Evolutionary conservation across 2,797 vertebrate genomes (phyloP).

Genomic region (Gymnopithys bicolor): DNA sequence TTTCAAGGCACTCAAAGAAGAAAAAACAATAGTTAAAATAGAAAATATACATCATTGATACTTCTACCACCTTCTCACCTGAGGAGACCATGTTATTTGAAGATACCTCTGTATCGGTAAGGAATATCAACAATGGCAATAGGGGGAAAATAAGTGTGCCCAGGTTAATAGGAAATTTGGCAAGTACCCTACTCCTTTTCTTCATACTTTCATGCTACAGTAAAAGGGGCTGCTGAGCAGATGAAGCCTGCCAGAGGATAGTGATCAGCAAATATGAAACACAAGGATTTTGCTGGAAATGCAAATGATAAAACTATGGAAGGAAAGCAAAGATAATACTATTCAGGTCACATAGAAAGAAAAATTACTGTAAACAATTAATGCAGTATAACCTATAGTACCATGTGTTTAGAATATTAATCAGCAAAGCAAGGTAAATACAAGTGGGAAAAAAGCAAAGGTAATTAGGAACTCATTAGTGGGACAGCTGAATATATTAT

Average conservation of each 20-base stretch:
- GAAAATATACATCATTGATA: background rate
- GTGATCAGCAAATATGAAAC: background rate
- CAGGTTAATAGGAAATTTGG: background rate
- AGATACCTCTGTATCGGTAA: background rate
- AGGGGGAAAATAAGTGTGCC: background rate
- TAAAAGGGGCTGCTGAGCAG: background rate
- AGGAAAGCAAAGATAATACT: background rate
- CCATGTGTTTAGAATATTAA: conserved; percentile 41
- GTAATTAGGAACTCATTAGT: conserved; percentile 58
- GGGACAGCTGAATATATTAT: conserved; percentile 55
- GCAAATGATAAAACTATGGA: background rate
- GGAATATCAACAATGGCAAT: background rate
- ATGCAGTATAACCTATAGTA: background rate
- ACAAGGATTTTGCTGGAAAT: background rate
- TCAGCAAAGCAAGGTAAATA: conserved; percentile 31
- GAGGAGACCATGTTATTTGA: background rate
- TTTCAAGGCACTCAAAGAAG: background rate
- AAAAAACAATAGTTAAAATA: background rate
- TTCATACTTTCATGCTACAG: background rate
- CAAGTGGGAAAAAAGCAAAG: background rate
- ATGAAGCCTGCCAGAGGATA: background rate
- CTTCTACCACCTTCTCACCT: background rate
- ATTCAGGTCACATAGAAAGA: background rate
- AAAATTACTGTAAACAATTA: conserved; percentile 19
- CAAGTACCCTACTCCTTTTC: background rate